phyloP scores from a whole-genome alignment of 92 coral and sea anemone genomes.

The Hydrozoanthus gracilis region DNA sequence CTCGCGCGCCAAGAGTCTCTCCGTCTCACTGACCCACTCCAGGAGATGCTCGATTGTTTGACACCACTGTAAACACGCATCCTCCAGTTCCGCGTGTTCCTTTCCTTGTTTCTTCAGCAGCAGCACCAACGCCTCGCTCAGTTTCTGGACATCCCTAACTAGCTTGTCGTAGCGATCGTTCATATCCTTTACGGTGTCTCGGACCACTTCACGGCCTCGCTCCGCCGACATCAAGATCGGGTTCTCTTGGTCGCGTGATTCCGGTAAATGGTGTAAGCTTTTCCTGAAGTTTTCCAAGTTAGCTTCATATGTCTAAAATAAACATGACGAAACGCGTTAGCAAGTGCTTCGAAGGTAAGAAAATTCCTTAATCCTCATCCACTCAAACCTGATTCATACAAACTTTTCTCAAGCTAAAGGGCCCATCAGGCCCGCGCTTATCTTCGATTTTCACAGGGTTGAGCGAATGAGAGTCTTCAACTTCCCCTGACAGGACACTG shows the following conservation, averaged over 20 bases:
- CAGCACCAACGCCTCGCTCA: constrained; percentile 73
- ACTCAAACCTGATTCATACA: too few relatives aligned
- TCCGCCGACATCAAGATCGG: constrained; percentile 71
- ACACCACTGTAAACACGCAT: constrained; percentile 91
- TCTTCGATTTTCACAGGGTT: too few relatives aligned
- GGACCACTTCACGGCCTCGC: constrained; percentile 81
- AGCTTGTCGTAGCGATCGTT: constrained; percentile 79
- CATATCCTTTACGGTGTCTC: constrained; percentile 71
- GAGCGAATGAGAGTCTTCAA: too few relatives aligned
- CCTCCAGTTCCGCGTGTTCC: constrained; percentile 90
- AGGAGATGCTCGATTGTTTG: constrained; percentile 90
- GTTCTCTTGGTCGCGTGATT: constrained; percentile 78
- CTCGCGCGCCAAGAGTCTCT: constrained; percentile 84
- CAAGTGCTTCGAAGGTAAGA: too few relatives aligned
- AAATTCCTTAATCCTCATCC: too few relatives aligned
- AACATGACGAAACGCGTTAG: not conserved
- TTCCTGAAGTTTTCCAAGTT: constrained; percentile 74
- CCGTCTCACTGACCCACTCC: constrained; percentile 97
- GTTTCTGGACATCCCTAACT: constrained; percentile 73
- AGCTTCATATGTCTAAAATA: constrained; percentile 71
- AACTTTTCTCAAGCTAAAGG: too few relatives aligned
- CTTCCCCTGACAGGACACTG: too few relatives aligned
- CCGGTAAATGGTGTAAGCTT: constrained; percentile 85
- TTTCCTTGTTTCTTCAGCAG: constrained; percentile 78
- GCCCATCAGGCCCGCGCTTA: too few relatives aligned